Conservation (phyloP, 2,888 invertebrate genomes). For the Dicranocentrus wangi region DNA sequence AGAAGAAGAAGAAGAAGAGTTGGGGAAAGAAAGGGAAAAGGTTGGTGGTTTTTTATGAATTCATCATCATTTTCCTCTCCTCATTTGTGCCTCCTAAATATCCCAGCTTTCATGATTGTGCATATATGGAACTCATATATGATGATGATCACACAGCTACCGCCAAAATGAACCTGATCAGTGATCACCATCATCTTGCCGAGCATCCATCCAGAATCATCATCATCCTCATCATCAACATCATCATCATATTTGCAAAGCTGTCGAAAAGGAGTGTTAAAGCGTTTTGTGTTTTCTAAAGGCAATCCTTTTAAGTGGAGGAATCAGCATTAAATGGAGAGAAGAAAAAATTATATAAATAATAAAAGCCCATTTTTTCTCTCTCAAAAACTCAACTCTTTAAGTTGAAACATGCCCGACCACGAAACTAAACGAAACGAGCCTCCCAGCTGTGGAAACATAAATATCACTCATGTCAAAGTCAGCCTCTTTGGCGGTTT, state of each 20-base stretch:
- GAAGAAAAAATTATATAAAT: no score
- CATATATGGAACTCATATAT: conserved; percentile 32
- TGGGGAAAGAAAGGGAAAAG: no score
- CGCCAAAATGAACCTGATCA: no score
- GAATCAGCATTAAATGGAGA: conserved; percentile 17
- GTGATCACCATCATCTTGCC: no score
- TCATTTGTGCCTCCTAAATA: conserved; percentile 18
- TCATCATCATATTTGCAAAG: conserved; percentile 16
- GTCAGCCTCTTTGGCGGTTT: not conserved
- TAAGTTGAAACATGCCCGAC: conserved; percentile 22
- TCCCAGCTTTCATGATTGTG: conserved; percentile 22
- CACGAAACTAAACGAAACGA: no score
- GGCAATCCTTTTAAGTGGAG: not conserved
- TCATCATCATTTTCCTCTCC: no score
- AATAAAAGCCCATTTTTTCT: not conserved
- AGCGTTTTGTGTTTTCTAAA: not conserved
- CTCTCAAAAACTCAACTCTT: conserved; percentile 4
- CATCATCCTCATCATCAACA: conserved; percentile 9
- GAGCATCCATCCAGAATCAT: no score
- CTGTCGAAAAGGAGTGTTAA: not conserved
- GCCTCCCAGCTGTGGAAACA: conserved; percentile 25
- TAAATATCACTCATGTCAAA: conserved; percentile 27
- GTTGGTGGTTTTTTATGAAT: no score
- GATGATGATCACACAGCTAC: conserved; percentile 26
- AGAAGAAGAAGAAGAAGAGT: no score